A percentile compares a stretch with the other conserved stretches of the same genome.
Conservation (phyloP, 2,888 invertebrate species). For the Nomada hirtipes region DNA sequence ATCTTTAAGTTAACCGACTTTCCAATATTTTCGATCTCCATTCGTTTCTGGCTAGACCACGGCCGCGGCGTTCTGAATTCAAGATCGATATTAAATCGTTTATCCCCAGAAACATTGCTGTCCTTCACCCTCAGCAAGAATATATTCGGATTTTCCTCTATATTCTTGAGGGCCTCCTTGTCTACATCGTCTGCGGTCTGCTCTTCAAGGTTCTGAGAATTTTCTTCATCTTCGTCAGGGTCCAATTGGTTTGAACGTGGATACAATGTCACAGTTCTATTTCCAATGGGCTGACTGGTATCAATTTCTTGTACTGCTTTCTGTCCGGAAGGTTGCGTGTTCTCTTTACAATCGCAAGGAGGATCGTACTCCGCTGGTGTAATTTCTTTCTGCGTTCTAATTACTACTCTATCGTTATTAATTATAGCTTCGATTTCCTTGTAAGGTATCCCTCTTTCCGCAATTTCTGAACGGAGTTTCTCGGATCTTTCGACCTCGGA, state of each 20-base stretch:
- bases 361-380: constrained; percentile 68
- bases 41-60: constrained; percentile 63
- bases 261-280: constrained; percentile 38
- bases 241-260: neutral
- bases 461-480: constrained; percentile 73
- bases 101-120: constrained; percentile 66
- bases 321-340: neutral
- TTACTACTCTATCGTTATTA: constrained; percentile 72
- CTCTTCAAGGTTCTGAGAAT: rapidly evolving
- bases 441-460: constrained; percentile 72
- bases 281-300: neutral
- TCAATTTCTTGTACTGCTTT: neutral
- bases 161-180: neutral
- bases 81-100: constrained; percentile 74
- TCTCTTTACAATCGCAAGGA: constrained; percentile 75
- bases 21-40: neutral
- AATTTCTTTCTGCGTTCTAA: constrained; percentile 59
- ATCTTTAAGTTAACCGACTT: neutral
- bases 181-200: no score
- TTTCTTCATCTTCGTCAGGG: rapidly evolving
- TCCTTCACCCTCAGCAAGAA: constrained; percentile 78
- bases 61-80: constrained; percentile 79
- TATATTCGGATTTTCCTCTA: constrained; percentile 80
- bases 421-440: constrained; percentile 79
- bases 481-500: rapidly evolving